These are phyloP conservation scores for Tor tambroides DNA, from an alignment of 2,113 vertebrate species.

Conservation along the genomic window DNA sequence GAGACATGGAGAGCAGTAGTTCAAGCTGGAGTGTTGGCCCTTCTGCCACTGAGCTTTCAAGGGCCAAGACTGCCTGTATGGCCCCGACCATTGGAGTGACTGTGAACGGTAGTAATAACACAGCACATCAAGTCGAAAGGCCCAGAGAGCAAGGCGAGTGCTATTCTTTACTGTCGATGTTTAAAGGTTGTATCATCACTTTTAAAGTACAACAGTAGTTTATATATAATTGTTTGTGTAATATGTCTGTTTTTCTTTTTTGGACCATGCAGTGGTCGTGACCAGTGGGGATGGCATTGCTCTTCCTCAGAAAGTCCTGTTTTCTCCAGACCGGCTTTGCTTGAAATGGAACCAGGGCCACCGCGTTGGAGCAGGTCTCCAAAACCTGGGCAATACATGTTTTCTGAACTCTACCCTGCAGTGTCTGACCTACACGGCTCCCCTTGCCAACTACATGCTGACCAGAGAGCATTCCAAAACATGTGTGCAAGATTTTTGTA, in stretches of 20 bases:
- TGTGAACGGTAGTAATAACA: constrained; percentile 79
- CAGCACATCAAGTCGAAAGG: constrained; percentile 80
- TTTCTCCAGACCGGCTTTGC: constrained; percentile 88
- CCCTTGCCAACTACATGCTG: constrained; percentile 94
- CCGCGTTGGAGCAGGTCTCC: constrained; percentile 92
- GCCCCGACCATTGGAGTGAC: constrained; percentile 87
- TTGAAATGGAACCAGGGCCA: constrained; percentile 91
- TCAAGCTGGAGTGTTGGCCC: constrained; percentile 84
- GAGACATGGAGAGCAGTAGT: constrained; percentile 89
- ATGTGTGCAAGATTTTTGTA: constrained; percentile 67
- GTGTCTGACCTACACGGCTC: constrained; percentile 93
- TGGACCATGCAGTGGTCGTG: constrained; percentile 68
- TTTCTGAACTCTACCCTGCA: constrained; percentile 96
- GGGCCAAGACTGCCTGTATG: constrained; percentile 81
- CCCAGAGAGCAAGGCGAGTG: constrained; percentile 86
- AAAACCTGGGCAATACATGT: constrained; percentile 96
- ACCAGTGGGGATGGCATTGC: constrained; percentile 88
- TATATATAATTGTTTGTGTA: not conserved
- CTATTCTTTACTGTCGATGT: not conserved
- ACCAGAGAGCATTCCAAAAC: constrained; percentile 94
- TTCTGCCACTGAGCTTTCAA: constrained; percentile 80
- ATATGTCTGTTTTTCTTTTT: constrained; percentile 39
- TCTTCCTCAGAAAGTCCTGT: constrained; percentile 90
- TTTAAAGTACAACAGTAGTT: not conserved
- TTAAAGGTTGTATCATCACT: not conserved